Conservation (phyloP, 2,888 invertebrate genomes). For the Digitonthophagus gazella region DNA sequence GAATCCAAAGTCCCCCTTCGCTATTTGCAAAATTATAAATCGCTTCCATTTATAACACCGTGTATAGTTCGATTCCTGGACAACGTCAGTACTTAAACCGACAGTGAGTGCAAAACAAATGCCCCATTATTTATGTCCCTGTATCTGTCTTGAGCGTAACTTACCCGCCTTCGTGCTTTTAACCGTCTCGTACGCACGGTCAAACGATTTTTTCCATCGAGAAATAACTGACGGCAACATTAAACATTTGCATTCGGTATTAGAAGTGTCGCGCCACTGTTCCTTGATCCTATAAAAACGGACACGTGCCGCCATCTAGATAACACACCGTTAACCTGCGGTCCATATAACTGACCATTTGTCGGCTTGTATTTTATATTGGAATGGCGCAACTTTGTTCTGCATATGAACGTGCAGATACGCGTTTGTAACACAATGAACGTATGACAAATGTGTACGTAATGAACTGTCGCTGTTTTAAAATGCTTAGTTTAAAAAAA, state of each 20-base stretch:
- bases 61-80: slow-evolving; percentile 5
- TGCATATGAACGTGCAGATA: neutral
- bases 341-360: neutral
- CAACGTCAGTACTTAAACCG: neutral
- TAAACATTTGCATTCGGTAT: slow-evolving; percentile 16
- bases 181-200: neutral
- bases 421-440: neutral
- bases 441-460: neutral
- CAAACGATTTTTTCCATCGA: neutral
- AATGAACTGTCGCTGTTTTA: neutral
- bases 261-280: slow-evolving; percentile 3
- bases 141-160: neutral
- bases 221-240: slow-evolving; percentile 5
- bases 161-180: neutral
- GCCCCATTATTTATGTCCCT: slow-evolving; percentile 10
- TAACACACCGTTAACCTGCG: slow-evolving; percentile 8
- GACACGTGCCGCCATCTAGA: slow-evolving; percentile 13
- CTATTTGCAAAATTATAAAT: neutral
- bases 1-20: neutral
- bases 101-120: slow-evolving; percentile 8
- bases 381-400: neutral
- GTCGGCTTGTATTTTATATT: neutral
- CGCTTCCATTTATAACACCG: neutral
- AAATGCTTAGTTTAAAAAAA: neutral
- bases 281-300: slow-evolving; percentile 5